phyloP scores from a whole-genome alignment of 2,113 vertebrate genomes.

The Ptilonorhynchus violaceus region DNA sequence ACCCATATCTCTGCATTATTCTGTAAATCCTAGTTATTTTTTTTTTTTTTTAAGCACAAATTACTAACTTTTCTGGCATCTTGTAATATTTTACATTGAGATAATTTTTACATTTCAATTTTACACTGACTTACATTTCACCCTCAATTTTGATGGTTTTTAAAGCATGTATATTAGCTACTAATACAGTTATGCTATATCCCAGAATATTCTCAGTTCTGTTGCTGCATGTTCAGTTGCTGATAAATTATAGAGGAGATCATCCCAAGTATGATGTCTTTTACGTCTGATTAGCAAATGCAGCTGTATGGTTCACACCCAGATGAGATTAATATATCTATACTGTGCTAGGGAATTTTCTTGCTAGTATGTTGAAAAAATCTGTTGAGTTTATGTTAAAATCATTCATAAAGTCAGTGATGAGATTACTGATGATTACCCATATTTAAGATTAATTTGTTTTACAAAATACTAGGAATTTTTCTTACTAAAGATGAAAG shows the following conservation, averaged over 20 bases:
- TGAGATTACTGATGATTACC: not conserved
- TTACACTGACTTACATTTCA: not conserved
- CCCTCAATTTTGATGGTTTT: not conserved
- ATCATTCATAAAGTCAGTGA: not conserved
- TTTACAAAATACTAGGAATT: not conserved
- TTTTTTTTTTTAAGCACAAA: not conserved
- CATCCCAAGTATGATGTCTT: not conserved
- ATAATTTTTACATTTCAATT: not conserved
- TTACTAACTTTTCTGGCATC: not conserved
- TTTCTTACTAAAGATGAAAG: not conserved
- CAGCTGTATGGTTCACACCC: not conserved
- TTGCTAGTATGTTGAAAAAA: not conserved
- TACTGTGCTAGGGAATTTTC: not conserved
- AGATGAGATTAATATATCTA: not conserved
- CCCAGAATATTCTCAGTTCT: not conserved
- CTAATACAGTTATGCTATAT: not conserved
- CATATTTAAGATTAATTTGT: not conserved
- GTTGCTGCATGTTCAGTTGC: not conserved
- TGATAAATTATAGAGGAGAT: not conserved
- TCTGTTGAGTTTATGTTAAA: not conserved
- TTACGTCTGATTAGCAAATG: slow-evolving; percentile 2
- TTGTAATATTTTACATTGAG: not conserved
- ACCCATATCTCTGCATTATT: not conserved
- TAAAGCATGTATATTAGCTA: not conserved
- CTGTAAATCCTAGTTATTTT: not conserved